phyloP scores from a whole-genome alignment of 2,797 vertebrate genomes.

The Otolemur crassicaudatus region DNA sequence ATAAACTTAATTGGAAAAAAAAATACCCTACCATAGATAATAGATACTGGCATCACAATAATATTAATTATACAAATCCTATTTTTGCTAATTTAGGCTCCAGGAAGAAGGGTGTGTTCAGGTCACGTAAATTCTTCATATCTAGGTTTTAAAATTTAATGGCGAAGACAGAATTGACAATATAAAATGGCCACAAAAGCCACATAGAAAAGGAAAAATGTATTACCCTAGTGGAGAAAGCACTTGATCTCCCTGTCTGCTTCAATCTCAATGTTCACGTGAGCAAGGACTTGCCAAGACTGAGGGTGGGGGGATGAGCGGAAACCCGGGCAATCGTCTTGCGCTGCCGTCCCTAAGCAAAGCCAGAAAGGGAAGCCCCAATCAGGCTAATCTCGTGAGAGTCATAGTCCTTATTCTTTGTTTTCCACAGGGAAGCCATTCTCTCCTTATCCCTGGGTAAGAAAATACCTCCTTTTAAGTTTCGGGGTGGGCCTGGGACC shows the following conservation, averaged over 20 bases:
- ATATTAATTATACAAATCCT: not conserved
- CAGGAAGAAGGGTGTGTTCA: not conserved
- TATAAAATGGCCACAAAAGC: not conserved
- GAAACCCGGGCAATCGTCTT: not conserved
- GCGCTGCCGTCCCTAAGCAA: not conserved
- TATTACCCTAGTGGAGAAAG: not conserved
- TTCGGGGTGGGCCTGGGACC: not conserved
- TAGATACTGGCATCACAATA: not conserved
- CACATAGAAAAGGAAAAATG: not conserved
- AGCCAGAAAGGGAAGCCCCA: not conserved
- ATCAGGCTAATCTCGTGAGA: not conserved
- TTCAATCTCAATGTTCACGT: not conserved
- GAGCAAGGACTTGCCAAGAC: not conserved
- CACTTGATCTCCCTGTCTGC: not conserved
- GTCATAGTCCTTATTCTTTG: not conserved
- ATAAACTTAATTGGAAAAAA: not conserved
- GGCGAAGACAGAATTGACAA: not conserved
- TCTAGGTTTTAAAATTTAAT: not conserved
- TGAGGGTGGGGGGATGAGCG: rapidly evolving
- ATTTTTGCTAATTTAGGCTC: constrained; percentile 37
- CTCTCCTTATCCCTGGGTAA: not conserved
- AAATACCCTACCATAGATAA: not conserved
- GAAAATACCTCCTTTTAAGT: not conserved
- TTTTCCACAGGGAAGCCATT: not conserved
- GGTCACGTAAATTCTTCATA: not conserved